Percentiles rank a stretch among this genome's conserved stretches.
These are phyloP conservation scores for Phania funesta DNA, from an alignment of 2,888 invertebrate species.

Conservation along the genomic window DNA sequence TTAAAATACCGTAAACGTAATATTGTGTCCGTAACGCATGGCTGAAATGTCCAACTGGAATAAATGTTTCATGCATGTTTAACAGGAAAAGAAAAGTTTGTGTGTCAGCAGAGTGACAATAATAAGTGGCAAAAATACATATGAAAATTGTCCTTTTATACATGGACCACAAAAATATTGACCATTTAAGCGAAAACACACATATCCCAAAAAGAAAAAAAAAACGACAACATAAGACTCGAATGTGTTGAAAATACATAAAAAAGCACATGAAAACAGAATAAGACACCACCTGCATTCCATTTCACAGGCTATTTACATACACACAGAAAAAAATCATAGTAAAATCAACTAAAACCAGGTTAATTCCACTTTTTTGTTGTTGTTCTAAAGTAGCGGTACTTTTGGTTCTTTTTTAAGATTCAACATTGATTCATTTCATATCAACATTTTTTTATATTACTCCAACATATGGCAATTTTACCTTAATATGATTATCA, in stretches of 20 bases:
- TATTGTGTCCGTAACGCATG: slow-evolving; percentile 62
- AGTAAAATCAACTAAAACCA: too few relatives aligned
- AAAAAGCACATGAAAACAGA: slow-evolving; percentile 7
- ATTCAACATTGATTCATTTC: too few relatives aligned
- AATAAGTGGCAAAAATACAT: slow-evolving; percentile 59
- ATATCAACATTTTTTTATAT: too few relatives aligned
- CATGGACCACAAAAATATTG: slow-evolving; percentile 60
- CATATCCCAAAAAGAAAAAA: slow-evolving; percentile 11
- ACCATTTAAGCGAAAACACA: slow-evolving; percentile 55
- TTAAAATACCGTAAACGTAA: slow-evolving; percentile 61
- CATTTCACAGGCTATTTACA: slow-evolving; percentile 29
- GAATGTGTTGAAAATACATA: slow-evolving; percentile 31
- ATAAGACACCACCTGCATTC: slow-evolving; percentile 45
- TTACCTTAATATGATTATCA: too few relatives aligned
- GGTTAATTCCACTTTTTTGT: too few relatives aligned
- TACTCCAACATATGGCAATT: too few relatives aligned
- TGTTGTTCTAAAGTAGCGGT: too few relatives aligned
- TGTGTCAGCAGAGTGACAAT: slow-evolving; percentile 54
- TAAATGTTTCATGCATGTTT: slow-evolving; percentile 64
- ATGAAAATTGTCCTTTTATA: slow-evolving; percentile 61
- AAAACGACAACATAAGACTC: neutral
- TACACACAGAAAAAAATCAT: too few relatives aligned
- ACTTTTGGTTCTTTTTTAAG: too few relatives aligned
- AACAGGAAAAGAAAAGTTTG: slow-evolving; percentile 55
- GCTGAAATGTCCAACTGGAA: slow-evolving; percentile 56